A percentile compares a stretch with the other conserved stretches of the same genome.
Evolutionary conservation across 2,888 invertebrate genomes (phyloP).

Genomic region (Hermaeophaga mercurialis): DNA sequence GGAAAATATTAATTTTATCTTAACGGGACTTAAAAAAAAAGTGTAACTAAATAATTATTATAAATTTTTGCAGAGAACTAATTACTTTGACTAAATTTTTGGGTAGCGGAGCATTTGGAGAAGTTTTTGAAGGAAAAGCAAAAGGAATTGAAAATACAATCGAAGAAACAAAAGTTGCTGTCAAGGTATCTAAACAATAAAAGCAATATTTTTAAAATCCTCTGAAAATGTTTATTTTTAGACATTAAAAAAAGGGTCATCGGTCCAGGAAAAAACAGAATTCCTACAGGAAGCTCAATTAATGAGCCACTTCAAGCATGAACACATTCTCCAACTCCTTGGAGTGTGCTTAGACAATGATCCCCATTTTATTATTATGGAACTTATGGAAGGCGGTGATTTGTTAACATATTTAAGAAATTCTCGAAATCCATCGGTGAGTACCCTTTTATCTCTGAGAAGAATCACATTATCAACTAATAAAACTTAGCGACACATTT

Average conservation of each 20-base stretch:
- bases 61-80: constrained; percentile 63
- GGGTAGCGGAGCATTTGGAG: constrained; percentile 96
- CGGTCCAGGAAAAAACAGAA: constrained; percentile 87
- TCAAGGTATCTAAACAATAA: constrained; percentile 70
- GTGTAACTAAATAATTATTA: too few relatives aligned
- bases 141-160: constrained; percentile 65
- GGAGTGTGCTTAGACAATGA: constrained; percentile 95
- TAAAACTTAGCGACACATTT: too few relatives aligned
- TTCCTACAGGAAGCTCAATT: constrained; percentile 96
- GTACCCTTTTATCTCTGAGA: constrained; percentile 22
- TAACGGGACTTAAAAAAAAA: too few relatives aligned
- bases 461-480: too few relatives aligned
- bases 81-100: constrained; percentile 87
- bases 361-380: constrained; percentile 92
- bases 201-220: constrained; percentile 1
- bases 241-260: constrained; percentile 91
- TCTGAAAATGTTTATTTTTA: constrained; percentile 53
- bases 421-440: constrained; percentile 76
- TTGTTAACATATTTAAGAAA: constrained; percentile 86
- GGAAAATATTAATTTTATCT: not conserved
- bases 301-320: constrained; percentile 97
- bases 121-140: constrained; percentile 92
- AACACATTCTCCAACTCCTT: constrained; percentile 89
- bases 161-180: constrained; percentile 81
- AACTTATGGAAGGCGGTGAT: constrained; percentile 98